Percentiles rank a stretch among this genome's conserved stretches.
Conservation (phyloP, 2,113 vertebrate species). For the Macquaria australasica region DNA sequence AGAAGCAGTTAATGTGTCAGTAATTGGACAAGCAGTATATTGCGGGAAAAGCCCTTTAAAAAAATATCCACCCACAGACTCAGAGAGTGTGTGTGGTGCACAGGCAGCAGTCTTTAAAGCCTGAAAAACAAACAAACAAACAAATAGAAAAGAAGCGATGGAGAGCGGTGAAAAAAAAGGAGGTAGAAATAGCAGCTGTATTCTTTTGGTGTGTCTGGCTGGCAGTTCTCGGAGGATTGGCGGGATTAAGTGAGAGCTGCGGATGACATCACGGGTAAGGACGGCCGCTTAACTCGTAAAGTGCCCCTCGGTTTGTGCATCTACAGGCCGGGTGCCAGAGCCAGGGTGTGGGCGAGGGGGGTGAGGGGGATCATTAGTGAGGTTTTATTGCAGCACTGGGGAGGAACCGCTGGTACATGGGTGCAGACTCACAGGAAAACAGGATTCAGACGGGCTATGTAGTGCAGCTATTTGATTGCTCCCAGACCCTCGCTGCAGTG, state of each 20-base stretch:
- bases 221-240: conserved; percentile 70
- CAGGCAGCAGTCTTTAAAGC: conserved; percentile 77
- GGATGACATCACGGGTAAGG: conserved; percentile 81
- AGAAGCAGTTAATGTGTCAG: conserved; percentile 92
- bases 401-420: conserved; percentile 78
- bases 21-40: conserved; percentile 84
- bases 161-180: conserved; percentile 24
- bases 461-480: conserved; percentile 82
- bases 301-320: conserved; percentile 76
- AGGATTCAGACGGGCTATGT: conserved; percentile 75
- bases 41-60: conserved; percentile 76
- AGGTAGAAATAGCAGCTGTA: conserved; percentile 51
- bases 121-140: conserved; percentile 68
- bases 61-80: conserved; percentile 81
- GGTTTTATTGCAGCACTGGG: conserved; percentile 83
- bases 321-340: conserved; percentile 76
- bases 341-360: conserved; percentile 72
- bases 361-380: conserved; percentile 81
- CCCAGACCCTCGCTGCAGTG: conserved; percentile 76
- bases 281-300: conserved; percentile 79
- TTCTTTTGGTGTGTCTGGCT: conserved; percentile 61
- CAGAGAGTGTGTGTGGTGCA: conserved; percentile 52
- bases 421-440: conserved; percentile 83
- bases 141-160: conserved; percentile 48
- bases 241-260: conserved; percentile 73